These are phyloP conservation scores for Pyrochroa serraticornis DNA, from an alignment of 2,888 invertebrate genomes.

Conservation along the genomic window DNA sequence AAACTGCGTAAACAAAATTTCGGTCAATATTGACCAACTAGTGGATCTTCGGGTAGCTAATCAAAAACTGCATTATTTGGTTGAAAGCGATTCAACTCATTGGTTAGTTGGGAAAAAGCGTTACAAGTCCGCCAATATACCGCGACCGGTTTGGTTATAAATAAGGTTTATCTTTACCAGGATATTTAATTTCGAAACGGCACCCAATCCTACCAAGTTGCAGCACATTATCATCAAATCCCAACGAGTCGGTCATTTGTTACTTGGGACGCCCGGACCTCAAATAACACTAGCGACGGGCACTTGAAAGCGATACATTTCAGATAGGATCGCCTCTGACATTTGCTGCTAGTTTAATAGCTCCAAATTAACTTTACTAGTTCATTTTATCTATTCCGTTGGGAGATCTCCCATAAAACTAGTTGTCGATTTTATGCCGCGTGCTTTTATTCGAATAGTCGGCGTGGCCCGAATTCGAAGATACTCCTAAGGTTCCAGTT, in stretches of 20 bases:
- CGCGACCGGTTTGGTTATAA: conserved; percentile 29
- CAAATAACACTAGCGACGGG: conserved; percentile 28
- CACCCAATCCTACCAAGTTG: conserved; percentile 50
- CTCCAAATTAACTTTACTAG: conserved; percentile 53
- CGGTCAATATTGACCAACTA: no score
- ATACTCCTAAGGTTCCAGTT: not conserved
- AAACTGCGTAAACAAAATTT: not conserved
- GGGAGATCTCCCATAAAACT: conserved; percentile 36
- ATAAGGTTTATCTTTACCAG: conserved; percentile 47
- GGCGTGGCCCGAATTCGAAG: conserved; percentile 4
- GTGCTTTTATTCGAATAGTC: conserved; percentile 21
- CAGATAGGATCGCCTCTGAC: conserved; percentile 39
- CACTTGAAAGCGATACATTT: conserved; percentile 31
- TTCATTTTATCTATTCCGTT: conserved; percentile 45
- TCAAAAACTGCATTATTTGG: no score
- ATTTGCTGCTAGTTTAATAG: conserved; percentile 53
- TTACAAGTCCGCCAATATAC: conserved; percentile 1
- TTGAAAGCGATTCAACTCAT: no score
- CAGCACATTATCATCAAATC: conserved; percentile 52
- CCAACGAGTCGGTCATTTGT: conserved; percentile 50
- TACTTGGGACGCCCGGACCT: conserved; percentile 46
- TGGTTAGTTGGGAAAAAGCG: no score
- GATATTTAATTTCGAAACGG: conserved; percentile 55
- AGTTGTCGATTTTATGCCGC: conserved; percentile 24
- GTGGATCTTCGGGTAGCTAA: no score